Percentiles rank a stretch among this genome's conserved stretches.
Conservation (phyloP, 53 echinoderm and acorn worm species). For the Patiria pectinifera region DNA sequence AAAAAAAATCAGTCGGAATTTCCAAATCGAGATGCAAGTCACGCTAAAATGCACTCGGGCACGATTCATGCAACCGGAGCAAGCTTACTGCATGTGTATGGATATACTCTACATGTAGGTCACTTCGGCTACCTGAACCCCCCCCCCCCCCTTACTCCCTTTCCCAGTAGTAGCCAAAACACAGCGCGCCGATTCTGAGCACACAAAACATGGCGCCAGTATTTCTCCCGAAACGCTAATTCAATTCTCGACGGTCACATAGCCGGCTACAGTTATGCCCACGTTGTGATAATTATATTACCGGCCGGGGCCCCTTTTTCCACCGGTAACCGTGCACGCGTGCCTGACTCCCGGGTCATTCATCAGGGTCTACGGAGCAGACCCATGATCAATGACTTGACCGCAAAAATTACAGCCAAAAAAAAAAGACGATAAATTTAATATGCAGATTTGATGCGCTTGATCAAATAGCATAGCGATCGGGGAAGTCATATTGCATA, state of each 20-base stretch:
- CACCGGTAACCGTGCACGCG: not conserved
- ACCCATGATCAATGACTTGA: not conserved
- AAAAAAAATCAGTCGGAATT: not conserved
- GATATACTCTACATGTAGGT: not conserved
- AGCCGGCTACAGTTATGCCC: slow-evolving; percentile 38
- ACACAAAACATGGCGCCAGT: slow-evolving; percentile 48
- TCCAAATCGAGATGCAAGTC: slow-evolving; percentile 20
- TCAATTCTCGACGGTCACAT: slow-evolving; percentile 32
- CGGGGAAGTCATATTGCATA: not conserved
- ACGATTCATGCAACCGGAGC: not conserved
- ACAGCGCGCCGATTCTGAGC: slow-evolving; percentile 15
- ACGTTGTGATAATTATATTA: slow-evolving; percentile 41
- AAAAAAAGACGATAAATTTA: slow-evolving; percentile 5
- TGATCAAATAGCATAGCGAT: not conserved
- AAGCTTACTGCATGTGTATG: not conserved
- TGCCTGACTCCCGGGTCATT: not conserved
- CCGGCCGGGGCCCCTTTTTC: not conserved
- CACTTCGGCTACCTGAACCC: not conserved
- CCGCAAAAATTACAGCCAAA: not conserved
- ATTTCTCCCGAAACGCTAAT: slow-evolving; percentile 8
- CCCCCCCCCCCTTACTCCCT: not conserved
- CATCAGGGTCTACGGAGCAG: not conserved
- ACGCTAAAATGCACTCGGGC: slow-evolving; percentile 15
- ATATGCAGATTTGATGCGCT: slow-evolving; percentile 45
- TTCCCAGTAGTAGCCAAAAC: not conserved